Conservation (phyloP, 1,140 invertebrate species). For the Manduca sexta region DNA sequence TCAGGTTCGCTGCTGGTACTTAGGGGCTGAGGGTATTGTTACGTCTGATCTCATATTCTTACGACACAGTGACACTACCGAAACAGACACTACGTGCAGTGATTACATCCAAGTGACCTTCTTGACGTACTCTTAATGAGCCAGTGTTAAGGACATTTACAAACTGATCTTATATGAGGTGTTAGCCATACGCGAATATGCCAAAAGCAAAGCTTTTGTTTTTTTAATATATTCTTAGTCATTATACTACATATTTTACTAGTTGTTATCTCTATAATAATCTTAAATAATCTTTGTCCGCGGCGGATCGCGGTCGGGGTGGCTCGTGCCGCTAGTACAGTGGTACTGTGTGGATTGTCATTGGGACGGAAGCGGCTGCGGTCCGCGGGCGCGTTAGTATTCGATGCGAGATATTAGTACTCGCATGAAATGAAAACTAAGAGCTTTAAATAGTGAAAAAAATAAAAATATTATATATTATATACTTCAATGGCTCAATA, state of each 20-base stretch:
- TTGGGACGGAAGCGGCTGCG: slow-evolving; percentile 4
- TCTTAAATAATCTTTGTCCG: slow-evolving; percentile 34
- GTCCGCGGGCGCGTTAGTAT: slow-evolving; percentile 49
- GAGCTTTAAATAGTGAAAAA: slow-evolving; percentile 72
- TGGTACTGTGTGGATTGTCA: neutral
- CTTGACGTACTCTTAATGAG: slow-evolving; percentile 36
- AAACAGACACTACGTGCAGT: slow-evolving; percentile 37
- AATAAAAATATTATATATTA: slow-evolving; percentile 62
- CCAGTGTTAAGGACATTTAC: slow-evolving; percentile 34
- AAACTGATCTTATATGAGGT: slow-evolving; percentile 24
- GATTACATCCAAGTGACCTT: slow-evolving; percentile 55
- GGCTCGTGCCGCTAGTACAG: neutral
- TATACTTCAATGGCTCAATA: slow-evolving; percentile 70
- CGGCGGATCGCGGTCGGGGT: slow-evolving; percentile 16
- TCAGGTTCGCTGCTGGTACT: slow-evolving; percentile 16
- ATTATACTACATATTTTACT: slow-evolving; percentile 47
- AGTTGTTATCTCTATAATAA: slow-evolving; percentile 51
- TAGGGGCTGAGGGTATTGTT: slow-evolving; percentile 13
- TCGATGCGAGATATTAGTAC: slow-evolving; percentile 49
- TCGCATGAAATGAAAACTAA: slow-evolving; percentile 68
- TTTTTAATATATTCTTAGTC: slow-evolving; percentile 51
- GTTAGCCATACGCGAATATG: slow-evolving; percentile 34
- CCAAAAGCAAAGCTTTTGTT: slow-evolving; percentile 65
- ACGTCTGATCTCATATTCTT: slow-evolving; percentile 15
- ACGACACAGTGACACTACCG: slow-evolving; percentile 22